Evolutionary conservation across 2,888 invertebrate species (phyloP).

Genomic region (Cheilosia vernalis): DNA sequence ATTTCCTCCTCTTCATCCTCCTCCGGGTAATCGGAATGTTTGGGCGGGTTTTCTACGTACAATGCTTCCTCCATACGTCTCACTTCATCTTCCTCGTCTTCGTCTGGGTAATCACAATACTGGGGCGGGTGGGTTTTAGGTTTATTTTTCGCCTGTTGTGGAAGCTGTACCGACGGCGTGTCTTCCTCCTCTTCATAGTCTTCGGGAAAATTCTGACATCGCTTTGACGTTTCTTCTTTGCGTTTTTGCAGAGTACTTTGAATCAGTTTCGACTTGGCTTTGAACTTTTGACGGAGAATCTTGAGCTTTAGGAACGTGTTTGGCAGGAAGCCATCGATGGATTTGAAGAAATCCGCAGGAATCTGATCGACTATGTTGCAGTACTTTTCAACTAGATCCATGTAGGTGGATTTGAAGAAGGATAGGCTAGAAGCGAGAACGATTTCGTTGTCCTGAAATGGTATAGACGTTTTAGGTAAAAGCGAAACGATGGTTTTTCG

Average conservation of each 20-base stretch:
- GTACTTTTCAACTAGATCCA: slow-evolving; percentile 87
- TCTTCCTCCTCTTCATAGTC: slow-evolving; percentile 59
- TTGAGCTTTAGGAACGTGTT: slow-evolving; percentile 85
- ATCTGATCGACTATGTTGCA: slow-evolving; percentile 86
- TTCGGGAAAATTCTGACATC: slow-evolving; percentile 43
- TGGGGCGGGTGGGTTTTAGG: slow-evolving; percentile 12
- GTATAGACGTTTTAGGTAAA: neutral
- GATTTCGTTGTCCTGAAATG: slow-evolving; percentile 76
- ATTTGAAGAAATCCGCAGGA: slow-evolving; percentile 86
- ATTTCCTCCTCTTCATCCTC: slow-evolving; percentile 52
- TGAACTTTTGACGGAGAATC: slow-evolving; percentile 85
- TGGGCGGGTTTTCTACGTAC: neutral
- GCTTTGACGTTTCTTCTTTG: slow-evolving; percentile 59
- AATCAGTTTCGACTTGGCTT: slow-evolving; percentile 84
- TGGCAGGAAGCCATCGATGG: slow-evolving; percentile 86
- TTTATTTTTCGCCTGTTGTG: slow-evolving; percentile 78
- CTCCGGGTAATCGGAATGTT: slow-evolving; percentile 20
- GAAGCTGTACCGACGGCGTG: neutral
- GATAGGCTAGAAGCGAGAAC: slow-evolving; percentile 77
- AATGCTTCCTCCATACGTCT: slow-evolving; percentile 74
- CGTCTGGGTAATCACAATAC: slow-evolving; percentile 76
- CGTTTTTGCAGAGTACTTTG: slow-evolving; percentile 79
- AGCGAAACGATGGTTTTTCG: neutral
- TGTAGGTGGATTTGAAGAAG: slow-evolving; percentile 84
- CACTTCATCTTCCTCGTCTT: slow-evolving; percentile 79